Conservation (phyloP, 1,140 invertebrate genomes). For the Eupristina koningsbergeri region DNA sequence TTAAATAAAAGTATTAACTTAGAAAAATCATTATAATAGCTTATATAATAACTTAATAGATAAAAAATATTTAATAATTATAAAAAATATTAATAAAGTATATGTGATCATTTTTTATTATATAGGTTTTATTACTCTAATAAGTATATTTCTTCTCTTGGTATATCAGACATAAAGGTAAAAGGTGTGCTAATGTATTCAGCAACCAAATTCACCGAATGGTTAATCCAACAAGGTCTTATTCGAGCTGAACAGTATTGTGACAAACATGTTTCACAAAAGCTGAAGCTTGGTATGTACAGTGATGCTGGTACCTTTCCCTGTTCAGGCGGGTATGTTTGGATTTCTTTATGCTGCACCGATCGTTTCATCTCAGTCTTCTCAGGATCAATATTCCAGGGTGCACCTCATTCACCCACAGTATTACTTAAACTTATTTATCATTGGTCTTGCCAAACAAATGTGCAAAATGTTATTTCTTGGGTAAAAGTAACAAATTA, state of each 20-base stretch:
- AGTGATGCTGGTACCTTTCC: conserved; percentile 88
- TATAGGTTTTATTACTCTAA: too few relatives aligned
- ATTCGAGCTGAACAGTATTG: conserved; percentile 85
- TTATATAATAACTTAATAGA: too few relatives aligned
- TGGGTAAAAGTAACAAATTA: conserved; percentile 89
- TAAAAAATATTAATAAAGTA: too few relatives aligned
- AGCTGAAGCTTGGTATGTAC: conserved; percentile 86
- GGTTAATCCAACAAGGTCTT: conserved; percentile 88
- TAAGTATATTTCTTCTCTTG: not conserved
- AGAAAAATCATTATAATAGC: too few relatives aligned
- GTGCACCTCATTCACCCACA: conserved; percentile 84
- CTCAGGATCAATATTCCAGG: conserved; percentile 88
- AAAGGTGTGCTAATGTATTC: conserved; percentile 85
- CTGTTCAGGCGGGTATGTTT: conserved; percentile 90
- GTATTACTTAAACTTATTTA: conserved; percentile 88
- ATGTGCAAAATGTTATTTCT: conserved; percentile 87
- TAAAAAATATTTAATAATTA: too few relatives aligned
- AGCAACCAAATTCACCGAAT: conserved; percentile 88
- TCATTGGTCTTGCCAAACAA: conserved; percentile 92
- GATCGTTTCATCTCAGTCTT: conserved; percentile 89
- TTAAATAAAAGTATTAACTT: too few relatives aligned
- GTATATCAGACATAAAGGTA: conserved; percentile 76
- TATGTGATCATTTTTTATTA: too few relatives aligned
- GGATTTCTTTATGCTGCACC: conserved; percentile 89
- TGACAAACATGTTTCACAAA: conserved; percentile 75